Evolutionary conservation across 2,113 vertebrate genomes (phyloP), one percentile per base, ranked within the genome.

Genomic region (Cavia aperea): DNA sequence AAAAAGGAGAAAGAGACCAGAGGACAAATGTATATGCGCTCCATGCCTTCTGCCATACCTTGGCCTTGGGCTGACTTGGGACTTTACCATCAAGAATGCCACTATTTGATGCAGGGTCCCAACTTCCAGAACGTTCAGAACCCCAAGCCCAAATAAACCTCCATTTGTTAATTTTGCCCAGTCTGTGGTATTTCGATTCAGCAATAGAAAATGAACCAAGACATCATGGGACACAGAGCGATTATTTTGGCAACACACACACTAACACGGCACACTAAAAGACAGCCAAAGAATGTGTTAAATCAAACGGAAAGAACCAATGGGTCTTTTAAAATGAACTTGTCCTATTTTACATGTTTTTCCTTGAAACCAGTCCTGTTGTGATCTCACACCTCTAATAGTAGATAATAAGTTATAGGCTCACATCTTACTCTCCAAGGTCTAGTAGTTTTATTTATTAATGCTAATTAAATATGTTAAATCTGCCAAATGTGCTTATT

Each of bases 361-460:
- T 83, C n/a, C 58, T 65, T 78, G 36, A 90, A 81, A 81, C 14
- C 33, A 46, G 36, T 19, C 49, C 23, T 90, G 4, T 24, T 83
- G 51, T 81, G n/a, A 2, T 65, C 36, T 95, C 23, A 79, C 1
- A 68, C 51, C 43, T 62, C 31, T 21, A 63, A 51, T 23, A 26
- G n/a, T n/a, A 4, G n/a, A 89, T 86, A 54, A 62, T 87, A 83
- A 91, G 89, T 24, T 60, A 26, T 13, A 82, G 54, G 9, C n/a
- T 86, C 66, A 46, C 79, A 62, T 60, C 54, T 16, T 62, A 39
- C 72, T 93, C 92, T 12, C 11, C 26, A 58, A 49, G 21, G 82
- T 91, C 65, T 78, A 26, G 70, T 58, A 39, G n/a, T 58, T 92
- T 93, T 82, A 66, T 79, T 95, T 89, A 91, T 92, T 86, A 85